phyloP scores from a whole-genome alignment of 2,113 vertebrate genomes.

The Cynoglossus semilaevis region DNA sequence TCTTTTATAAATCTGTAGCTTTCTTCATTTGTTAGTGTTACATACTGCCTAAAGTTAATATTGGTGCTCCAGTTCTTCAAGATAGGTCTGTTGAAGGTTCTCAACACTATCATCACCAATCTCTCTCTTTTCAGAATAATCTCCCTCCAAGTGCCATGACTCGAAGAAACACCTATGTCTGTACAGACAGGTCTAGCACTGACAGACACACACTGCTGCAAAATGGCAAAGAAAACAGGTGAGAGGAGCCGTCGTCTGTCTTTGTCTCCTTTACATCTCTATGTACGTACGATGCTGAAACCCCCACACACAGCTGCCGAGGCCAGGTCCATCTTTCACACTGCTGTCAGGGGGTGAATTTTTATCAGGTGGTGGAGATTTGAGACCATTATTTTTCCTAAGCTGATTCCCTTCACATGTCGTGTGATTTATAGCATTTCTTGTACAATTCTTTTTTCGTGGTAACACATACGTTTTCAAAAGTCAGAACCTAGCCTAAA shows the following conservation, averaged over 20 bases:
- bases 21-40: too few species aligned
- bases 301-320: too few species aligned
- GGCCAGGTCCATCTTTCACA: neutral
- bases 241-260: neutral
- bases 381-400: neutral
- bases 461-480: too few species aligned
- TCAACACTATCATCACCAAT: neutral
- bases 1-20: too few species aligned
- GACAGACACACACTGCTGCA: slow-evolving; percentile 83
- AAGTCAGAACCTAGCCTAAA: too few species aligned
- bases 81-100: too few species aligned
- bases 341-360: neutral
- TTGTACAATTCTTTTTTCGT: neutral
- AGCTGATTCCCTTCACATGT: too few species aligned
- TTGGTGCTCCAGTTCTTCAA: too few species aligned
- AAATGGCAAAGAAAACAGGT: slow-evolving; percentile 92
- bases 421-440: neutral
- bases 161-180: slow-evolving; percentile 90
- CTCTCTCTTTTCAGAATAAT: slow-evolving; percentile 76
- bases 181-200: slow-evolving; percentile 80
- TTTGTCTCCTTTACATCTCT: neutral
- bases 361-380: neutral
- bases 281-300: neutral
- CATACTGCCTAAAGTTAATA: too few species aligned
- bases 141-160: slow-evolving; percentile 87